Conservation (phyloP, 92 coral and sea anemone genomes). For the Diadumene lineata region DNA sequence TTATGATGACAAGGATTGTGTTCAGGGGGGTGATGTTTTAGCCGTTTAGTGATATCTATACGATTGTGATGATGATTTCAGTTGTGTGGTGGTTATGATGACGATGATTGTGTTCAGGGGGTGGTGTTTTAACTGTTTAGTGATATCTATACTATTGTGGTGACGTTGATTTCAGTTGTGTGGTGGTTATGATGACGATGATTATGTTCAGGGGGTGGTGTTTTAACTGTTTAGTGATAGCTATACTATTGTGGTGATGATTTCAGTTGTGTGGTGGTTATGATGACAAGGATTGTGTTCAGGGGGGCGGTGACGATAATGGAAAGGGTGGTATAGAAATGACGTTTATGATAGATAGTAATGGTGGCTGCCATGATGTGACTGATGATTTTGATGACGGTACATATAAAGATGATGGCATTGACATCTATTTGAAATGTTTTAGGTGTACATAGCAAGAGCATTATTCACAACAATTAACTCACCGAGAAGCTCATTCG, state of each 20-base stretch:
- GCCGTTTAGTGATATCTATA: neutral
- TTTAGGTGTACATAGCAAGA: no score
- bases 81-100: neutral
- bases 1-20: neutral
- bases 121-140: slow-evolving; percentile 4
- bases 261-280: neutral
- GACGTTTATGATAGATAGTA: neutral
- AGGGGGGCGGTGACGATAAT: neutral
- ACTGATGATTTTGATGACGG: neutral
- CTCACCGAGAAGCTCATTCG: slow-evolving; percentile 50
- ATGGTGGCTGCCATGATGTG: neutral
- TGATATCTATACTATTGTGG: neutral
- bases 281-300: neutral
- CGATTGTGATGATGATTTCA: neutral
- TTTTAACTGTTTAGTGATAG: no score
- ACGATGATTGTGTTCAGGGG: neutral
- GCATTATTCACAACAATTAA: no score
- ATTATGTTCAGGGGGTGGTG: neutral
- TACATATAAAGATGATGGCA: neutral
- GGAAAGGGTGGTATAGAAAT: neutral
- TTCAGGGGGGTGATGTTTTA: no score
- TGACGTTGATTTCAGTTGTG: neutral
- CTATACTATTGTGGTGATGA: neutral
- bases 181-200: neutral
- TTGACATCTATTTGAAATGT: no score